Conservation (phyloP, 2,113 vertebrate genomes). For the Phaethornis superciliosus region DNA sequence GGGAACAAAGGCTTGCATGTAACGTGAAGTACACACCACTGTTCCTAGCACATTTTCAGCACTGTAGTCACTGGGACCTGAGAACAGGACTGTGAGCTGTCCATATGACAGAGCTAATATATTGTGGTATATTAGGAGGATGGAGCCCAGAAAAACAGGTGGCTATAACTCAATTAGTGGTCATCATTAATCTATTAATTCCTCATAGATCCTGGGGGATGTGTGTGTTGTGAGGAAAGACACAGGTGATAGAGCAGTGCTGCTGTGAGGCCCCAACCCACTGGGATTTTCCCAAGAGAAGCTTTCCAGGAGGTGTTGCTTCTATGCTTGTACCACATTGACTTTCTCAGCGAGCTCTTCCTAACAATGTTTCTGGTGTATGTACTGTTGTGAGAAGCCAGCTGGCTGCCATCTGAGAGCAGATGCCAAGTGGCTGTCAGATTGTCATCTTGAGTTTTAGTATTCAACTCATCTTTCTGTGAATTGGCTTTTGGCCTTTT, state of each 20-base stretch:
- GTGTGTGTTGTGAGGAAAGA: not conserved
- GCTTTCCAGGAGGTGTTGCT: not conserved
- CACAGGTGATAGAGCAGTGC: not conserved
- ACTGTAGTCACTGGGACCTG: not conserved
- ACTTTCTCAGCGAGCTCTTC: slow-evolving; percentile 34
- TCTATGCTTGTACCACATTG: not conserved
- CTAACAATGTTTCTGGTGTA: slow-evolving; percentile 33
- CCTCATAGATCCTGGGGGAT: not conserved
- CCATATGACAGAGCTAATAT: not conserved
- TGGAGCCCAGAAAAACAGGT: not conserved
- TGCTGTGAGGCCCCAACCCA: not conserved
- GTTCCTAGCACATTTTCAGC: not conserved
- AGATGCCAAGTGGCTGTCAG: slow-evolving; percentile 71
- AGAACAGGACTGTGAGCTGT: not conserved
- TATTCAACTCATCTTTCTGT: slow-evolving; percentile 12
- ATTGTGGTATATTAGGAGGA: not conserved
- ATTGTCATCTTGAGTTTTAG: slow-evolving; percentile 60
- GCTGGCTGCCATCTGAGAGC: slow-evolving; percentile 64
- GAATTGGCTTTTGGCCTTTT: slow-evolving; percentile 64
- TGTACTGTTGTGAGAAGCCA: slow-evolving; percentile 53
- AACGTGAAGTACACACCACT: not conserved
- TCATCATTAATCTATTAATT: not conserved
- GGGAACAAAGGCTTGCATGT: not conserved
- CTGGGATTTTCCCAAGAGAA: not conserved
- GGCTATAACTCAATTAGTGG: not conserved